phyloP scores from a whole-genome alignment of 2,888 invertebrate species.

The Anarsia innoxiella region DNA sequence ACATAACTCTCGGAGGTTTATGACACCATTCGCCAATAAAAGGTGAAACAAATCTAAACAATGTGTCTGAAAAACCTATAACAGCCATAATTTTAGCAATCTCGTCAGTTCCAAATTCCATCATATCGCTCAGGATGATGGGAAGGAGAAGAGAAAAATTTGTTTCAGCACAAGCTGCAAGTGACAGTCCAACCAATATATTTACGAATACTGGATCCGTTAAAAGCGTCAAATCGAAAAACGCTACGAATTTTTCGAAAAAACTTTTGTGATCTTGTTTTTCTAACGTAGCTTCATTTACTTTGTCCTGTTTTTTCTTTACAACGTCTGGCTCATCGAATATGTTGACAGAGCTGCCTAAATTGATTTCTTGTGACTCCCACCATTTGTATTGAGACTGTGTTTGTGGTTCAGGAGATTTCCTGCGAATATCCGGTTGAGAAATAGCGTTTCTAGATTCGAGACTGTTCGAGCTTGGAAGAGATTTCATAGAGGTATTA shows the following conservation, averaged over 20 bases:
- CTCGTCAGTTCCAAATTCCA: slow-evolving; percentile 70
- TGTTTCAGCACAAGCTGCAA: slow-evolving; percentile 80
- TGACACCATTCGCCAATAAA: slow-evolving; percentile 79
- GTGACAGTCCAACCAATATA: slow-evolving; percentile 79
- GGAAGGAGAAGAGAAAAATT: slow-evolving; percentile 81
- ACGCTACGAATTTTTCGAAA: slow-evolving; percentile 52
- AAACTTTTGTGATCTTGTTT: slow-evolving; percentile 27
- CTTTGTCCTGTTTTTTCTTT: slow-evolving; percentile 31
- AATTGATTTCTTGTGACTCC: slow-evolving; percentile 74
- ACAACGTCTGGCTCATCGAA: slow-evolving; percentile 56
- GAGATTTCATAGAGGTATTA: slow-evolving; percentile 57
- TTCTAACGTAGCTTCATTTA: slow-evolving; percentile 20
- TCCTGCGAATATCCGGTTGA: slow-evolving; percentile 55
- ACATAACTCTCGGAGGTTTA: slow-evolving; percentile 78
- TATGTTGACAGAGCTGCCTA: slow-evolving; percentile 77
- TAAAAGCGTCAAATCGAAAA: slow-evolving; percentile 80
- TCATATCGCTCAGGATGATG: slow-evolving; percentile 79
- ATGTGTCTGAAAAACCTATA: slow-evolving; percentile 74
- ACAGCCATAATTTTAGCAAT: slow-evolving; percentile 79
- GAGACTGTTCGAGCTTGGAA: slow-evolving; percentile 38
- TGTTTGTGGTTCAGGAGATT: slow-evolving; percentile 33
- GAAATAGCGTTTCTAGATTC: slow-evolving; percentile 57
- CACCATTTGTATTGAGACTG: slow-evolving; percentile 69
- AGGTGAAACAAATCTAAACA: slow-evolving; percentile 78
- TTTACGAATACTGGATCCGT: slow-evolving; percentile 80